A percentile compares a stretch with the other conserved stretches of the same genome.
Conservation (phyloP, 1,140 invertebrate species). For the Pogonomyrmex californicus region DNA sequence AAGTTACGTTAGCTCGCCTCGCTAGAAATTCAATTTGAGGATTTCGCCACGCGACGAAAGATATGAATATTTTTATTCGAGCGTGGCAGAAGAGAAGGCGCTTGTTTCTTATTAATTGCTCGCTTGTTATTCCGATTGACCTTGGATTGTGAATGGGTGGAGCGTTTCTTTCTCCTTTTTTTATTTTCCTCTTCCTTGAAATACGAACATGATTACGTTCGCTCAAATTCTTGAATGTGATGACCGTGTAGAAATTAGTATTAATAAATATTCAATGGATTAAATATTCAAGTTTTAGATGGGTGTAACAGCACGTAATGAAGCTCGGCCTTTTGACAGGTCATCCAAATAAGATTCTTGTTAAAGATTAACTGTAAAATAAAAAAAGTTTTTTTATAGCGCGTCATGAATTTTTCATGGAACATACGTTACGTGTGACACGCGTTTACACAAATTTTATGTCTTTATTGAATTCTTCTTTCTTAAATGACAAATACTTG, state of each 20-base stretch:
- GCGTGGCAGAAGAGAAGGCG: not conserved
- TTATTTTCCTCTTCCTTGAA: not conserved
- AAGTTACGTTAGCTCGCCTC: conserved; percentile 8
- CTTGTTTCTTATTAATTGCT: conserved; percentile 15
- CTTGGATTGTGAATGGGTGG: conserved; percentile 28
- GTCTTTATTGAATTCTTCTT: conserved; percentile 1
- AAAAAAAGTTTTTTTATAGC: conserved; percentile 14
- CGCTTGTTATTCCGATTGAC: not conserved
- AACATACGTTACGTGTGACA: not conserved
- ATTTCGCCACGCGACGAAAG: conserved; percentile 9
- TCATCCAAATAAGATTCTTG: conserved; percentile 23
- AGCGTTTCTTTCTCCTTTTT: not conserved
- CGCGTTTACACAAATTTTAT: conserved; percentile 28
- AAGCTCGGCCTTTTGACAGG: not conserved
- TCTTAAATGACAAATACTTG: not conserved
- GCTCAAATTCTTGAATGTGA: conserved; percentile 19
- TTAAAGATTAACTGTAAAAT: not conserved
- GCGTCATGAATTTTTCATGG: conserved; percentile 26
- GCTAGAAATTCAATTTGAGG: not conserved
- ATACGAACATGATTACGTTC: conserved; percentile 10
- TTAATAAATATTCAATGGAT: conserved; percentile 56
- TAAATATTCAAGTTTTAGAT: conserved; percentile 28
- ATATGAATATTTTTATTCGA: conserved; percentile 1
- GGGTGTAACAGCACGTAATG: conserved; percentile 13
- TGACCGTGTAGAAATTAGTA: conserved; percentile 45